These are phyloP conservation scores for Calliphora vicina DNA, from an alignment of 1,140 invertebrate species.

Conservation along the genomic window DNA sequence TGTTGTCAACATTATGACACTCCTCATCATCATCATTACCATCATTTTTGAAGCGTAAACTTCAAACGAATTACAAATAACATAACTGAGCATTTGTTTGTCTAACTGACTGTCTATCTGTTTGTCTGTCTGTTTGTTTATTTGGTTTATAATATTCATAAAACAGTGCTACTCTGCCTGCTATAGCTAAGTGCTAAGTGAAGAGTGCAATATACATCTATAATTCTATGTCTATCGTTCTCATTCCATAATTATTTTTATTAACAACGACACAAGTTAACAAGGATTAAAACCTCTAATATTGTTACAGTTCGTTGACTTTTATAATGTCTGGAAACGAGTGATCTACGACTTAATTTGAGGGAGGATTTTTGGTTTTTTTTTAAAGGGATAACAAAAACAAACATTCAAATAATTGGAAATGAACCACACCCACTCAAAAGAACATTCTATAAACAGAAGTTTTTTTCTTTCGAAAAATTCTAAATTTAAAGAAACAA, in stretches of 20 bases:
- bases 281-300: neutral
- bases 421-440: no score
- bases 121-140: neutral
- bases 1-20: neutral
- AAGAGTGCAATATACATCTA: neutral
- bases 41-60: conserved; percentile 16
- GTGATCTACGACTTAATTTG: neutral
- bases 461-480: no score
- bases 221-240: neutral
- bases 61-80: conserved; percentile 20
- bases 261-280: neutral
- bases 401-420: neutral
- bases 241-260: no score
- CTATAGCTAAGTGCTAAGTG: no score
- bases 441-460: no score
- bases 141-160: neutral
- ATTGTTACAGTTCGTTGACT: neutral
- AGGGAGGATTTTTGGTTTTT: neutral
- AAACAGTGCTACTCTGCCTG: neutral
- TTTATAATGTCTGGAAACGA: neutral
- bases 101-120: neutral
- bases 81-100: neutral
- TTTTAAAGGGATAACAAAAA: neutral
- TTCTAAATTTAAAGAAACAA: no score
- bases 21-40: neutral